These are phyloP conservation scores for Sorex araneus DNA, from an alignment of 2,113 vertebrate genomes.

Conservation along the genomic window DNA sequence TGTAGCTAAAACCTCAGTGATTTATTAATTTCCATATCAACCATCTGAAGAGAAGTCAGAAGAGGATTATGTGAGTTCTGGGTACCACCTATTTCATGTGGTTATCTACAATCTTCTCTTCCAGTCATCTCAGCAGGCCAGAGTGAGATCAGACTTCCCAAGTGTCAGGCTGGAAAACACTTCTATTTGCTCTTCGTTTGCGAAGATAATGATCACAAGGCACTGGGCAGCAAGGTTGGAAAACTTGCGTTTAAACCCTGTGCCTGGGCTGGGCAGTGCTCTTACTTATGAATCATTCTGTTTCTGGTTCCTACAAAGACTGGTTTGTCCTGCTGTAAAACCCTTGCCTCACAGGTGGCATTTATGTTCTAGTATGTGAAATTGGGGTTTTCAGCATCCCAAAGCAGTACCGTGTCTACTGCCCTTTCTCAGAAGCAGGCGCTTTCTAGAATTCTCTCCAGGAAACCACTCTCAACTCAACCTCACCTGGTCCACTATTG, in stretches of 20 bases:
- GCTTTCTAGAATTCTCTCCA: neutral
- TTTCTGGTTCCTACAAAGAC: neutral
- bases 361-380: neutral
- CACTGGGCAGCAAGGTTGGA: accelerated
- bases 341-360: neutral
- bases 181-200: neutral
- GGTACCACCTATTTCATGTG: neutral
- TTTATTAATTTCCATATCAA: neutral
- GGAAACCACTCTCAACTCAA: neutral
- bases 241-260: neutral
- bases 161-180: neutral
- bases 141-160: neutral
- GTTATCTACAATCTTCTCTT: neutral
- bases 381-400: neutral
- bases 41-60: neutral
- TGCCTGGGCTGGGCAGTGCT: neutral
- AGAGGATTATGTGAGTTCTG: neutral
- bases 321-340: neutral
- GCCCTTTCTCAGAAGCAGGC: neutral
- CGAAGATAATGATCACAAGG: neutral
- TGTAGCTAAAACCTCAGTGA: neutral
- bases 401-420: neutral
- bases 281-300: neutral
- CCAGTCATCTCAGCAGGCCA: neutral
- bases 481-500: neutral